Evolutionary conservation across 2,888 invertebrate species (phyloP), one percentile per base, ranked within the genome.

Genomic region (Tuta absoluta): DNA sequence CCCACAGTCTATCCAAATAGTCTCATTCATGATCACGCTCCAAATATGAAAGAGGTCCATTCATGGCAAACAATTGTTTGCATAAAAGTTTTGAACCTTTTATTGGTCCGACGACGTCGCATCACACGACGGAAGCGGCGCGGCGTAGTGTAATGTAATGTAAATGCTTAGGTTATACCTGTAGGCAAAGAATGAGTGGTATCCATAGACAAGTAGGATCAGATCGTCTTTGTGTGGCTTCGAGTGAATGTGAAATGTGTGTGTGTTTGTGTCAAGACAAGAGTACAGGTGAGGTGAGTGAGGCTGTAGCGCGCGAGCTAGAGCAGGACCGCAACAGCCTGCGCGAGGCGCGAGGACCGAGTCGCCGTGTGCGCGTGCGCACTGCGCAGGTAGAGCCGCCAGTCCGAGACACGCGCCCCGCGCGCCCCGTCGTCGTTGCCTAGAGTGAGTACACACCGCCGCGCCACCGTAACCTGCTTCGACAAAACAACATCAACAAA

Each of bases 371-470:
- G 72, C 64, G 5, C 51, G 62, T 71, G 72, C 64, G 71, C 72
- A 75, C 80, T 82, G 80, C 86, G 82, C 56, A 79, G 84, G 80
- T 83, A 59, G 58, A 21, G 84, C 77, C 70, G 78, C 80, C 86
- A 86, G 87, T 85, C 80, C 75, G 73, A 80, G 74, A 75, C 80
- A 78, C 79, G 86, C 86, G 84, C 80, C 74, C 78, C 83, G 83
- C 82, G 87, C 82, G 86, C 87, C 82, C 80, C 84, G 83, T 84
- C 76, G 70, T 72, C 72, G 4, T 1, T 8, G 33, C 4, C 8
- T 33, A 33, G 7, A 8, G 33, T 7, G 1, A 33, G 33, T 33
- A 33, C 33, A 33, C 33, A 70, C 68, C 70, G 68, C 65, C 72
- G 70, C 62, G 67, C 71, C 65, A 66, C 68, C 72, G 77, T 79